Percentiles rank a stretch among this genome's conserved stretches.
These are phyloP conservation scores for Chaenocephalus aceratus DNA, from an alignment of 2,113 vertebrate genomes.

Conservation along the genomic window DNA sequence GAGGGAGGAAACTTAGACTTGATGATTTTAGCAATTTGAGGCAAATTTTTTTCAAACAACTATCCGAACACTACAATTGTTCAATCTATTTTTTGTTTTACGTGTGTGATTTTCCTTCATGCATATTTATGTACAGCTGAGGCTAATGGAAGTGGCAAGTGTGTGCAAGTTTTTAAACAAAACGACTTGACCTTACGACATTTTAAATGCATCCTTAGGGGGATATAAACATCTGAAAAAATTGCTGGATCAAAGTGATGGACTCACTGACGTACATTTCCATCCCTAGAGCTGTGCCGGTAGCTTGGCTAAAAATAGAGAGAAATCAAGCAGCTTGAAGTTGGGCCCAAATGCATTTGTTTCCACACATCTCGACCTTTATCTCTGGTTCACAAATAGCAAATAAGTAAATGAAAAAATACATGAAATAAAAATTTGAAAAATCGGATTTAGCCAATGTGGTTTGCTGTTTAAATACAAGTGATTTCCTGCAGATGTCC, in stretches of 20 bases:
- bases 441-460: neutral
- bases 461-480: neutral
- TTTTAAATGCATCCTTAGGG: neutral
- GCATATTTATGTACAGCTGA: neutral
- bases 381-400: neutral
- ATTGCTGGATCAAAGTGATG: neutral
- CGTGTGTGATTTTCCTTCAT: neutral
- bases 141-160: neutral
- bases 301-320: neutral
- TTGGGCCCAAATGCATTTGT: neutral
- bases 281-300: neutral
- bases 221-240: neutral
- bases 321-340: slow-evolving; percentile 12
- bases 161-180: neutral
- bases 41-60: neutral
- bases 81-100: neutral
- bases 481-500: neutral
- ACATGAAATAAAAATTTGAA: neutral
- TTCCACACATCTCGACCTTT: neutral
- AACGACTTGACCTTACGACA: neutral
- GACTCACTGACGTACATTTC: neutral
- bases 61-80: neutral
- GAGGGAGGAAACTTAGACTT: neutral
- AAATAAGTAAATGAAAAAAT: slow-evolving; percentile 1
- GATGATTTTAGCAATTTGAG: slow-evolving; percentile 12